These are phyloP conservation scores for Mayetiola destructor DNA, from an alignment of 2,888 invertebrate species.

Conservation along the genomic window DNA sequence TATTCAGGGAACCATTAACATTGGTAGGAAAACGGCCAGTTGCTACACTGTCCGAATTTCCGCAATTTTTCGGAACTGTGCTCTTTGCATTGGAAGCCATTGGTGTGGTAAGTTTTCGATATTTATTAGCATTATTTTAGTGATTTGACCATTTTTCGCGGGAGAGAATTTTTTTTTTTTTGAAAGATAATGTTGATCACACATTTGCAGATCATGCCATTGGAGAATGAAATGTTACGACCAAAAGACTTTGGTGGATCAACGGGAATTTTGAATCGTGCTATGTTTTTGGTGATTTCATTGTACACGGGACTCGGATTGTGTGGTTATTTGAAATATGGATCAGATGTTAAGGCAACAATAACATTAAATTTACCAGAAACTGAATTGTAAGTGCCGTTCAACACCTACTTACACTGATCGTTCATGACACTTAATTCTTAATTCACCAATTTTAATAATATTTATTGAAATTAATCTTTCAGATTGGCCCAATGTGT, in stretches of 20 bases:
- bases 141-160: too few species aligned
- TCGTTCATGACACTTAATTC: too few species aligned
- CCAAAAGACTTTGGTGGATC: constrained; percentile 66
- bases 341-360: constrained; percentile 52
- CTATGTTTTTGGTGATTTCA: constrained; percentile 66
- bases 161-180: too few species aligned
- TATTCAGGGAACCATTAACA: constrained; percentile 56
- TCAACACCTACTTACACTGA: too few species aligned
- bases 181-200: too few species aligned
- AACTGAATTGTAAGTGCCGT: constrained; percentile 50
- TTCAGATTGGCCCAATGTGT: constrained; percentile 55
- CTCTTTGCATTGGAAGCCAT: constrained; percentile 78
- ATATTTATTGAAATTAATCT: too few species aligned
- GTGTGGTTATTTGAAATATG: constrained; percentile 81
- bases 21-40: constrained; percentile 43
- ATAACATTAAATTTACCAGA: constrained; percentile 57
- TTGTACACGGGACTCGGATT: constrained; percentile 80
- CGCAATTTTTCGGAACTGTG: constrained; percentile 78
- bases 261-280: constrained; percentile 70
- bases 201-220: constrained; percentile 69
- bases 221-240: constrained; percentile 88
- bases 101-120: constrained; percentile 50
- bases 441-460: too few species aligned
- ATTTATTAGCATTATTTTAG: too few species aligned
- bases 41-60: constrained; percentile 42